These are phyloP conservation scores for Schizopygopsis pylzovi DNA, from an alignment of 2,797 vertebrate genomes.

Conservation along the genomic window DNA sequence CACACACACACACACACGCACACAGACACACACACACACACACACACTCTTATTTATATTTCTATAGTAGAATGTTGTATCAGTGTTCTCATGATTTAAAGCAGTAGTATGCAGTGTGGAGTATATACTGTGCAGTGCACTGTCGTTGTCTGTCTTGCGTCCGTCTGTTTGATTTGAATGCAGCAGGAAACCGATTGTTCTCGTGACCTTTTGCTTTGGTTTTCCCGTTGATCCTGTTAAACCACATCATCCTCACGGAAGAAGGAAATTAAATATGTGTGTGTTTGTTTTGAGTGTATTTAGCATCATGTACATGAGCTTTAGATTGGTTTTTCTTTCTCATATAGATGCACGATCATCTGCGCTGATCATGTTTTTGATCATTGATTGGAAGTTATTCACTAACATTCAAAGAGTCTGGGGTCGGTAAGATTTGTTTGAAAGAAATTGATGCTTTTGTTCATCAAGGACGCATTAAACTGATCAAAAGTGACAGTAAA, in stretches of 20 bases:
- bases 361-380: conserved; percentile 3
- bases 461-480: background rate
- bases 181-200: background rate
- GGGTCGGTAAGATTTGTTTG: background rate
- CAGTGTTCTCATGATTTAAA: background rate
- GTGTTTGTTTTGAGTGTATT: conserved; percentile 28
- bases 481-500: background rate
- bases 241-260: conserved; percentile 23
- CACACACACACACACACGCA: too few species aligned
- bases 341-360: conserved; percentile 68
- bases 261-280: background rate
- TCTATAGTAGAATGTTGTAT: background rate
- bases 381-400: background rate
- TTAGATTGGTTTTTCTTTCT: conserved; percentile 57
- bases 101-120: background rate
- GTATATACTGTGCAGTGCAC: background rate
- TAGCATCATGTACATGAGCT: conserved; percentile 64
- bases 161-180: background rate
- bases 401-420: background rate
- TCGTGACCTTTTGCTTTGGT: conserved; percentile 19
- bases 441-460: background rate
- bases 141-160: background rate
- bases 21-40: too few species aligned
- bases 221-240: conserved; percentile 31
- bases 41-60: background rate